Base-by-base conservation (phyloP, 2,888 invertebrate genomes). In the Eupithecia inturbata region DNA sequence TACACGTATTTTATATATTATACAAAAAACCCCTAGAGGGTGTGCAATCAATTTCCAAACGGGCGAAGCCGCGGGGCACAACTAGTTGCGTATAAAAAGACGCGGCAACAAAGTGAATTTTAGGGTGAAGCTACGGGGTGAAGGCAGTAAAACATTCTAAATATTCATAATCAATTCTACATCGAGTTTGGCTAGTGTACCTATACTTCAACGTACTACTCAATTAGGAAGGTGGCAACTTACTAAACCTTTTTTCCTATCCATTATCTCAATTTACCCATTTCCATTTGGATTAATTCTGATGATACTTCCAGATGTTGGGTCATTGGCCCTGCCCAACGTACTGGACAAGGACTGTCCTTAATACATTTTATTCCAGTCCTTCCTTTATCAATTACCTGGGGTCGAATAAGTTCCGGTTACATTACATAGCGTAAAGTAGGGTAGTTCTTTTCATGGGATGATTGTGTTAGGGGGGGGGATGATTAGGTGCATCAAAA, bases 281-380 rank as follows among this genome's bases (percentile, higher is more conserved):
- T 53, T 22, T 53, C 49, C 49, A 53, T 53, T 49, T 53, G n/a
- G 22, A 53, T 53, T 53, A n/a, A 53, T 53, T 53, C n/a, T 53
- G 49, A 53, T 53, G 49, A 14, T 57, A 57, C 57, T 26, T 57
- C 57, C 26, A 57, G 26, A 57, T 62, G 62, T 31, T 28, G 22
- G 31, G 19, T 28, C 28, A 28, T 60, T 14, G 64, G 10, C 5
- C 36, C 22, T 39, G 26, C 66, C 66, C 22, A 9, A 62, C 26
- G 31, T 36, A 39, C 31, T 36, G 31, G 49, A 39, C n/a, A 3
- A 31, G n/a, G 68, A 63, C 77, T 68, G 73, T 68, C 76, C 71
- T 53, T 67, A 39, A 63, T 70, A 81, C 78, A 81, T 80, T 79
- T 81, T 79, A 81, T 80, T 80, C 77, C 80, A 71, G 76, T 74